These are phyloP conservation scores for Aegotheles bennettii DNA, from an alignment of 2,113 vertebrate species.

Conservation along the genomic window DNA sequence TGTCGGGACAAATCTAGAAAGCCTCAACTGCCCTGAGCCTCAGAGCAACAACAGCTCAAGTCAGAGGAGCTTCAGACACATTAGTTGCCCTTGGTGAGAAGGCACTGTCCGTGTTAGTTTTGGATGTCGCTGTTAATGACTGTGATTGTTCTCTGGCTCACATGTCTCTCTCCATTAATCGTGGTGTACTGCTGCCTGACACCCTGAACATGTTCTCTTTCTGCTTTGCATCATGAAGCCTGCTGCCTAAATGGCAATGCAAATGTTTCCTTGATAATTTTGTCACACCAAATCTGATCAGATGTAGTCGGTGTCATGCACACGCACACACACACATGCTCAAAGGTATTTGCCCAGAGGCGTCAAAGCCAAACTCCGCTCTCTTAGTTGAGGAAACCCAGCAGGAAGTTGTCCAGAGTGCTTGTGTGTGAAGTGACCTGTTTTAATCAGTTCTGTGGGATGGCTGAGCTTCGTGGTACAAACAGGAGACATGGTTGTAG, in stretches of 20 bases:
- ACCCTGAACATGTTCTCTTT: slow-evolving; percentile 21
- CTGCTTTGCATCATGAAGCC: neutral
- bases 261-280: slow-evolving; percentile 20
- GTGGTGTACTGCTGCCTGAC: neutral
- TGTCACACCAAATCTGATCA: slow-evolving; percentile 55
- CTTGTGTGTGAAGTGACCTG: neutral
- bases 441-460: neutral
- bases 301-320: neutral
- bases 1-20: neutral
- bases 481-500: neutral
- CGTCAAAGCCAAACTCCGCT: neutral
- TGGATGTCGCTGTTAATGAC: neutral
- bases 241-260: neutral
- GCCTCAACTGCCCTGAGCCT: neutral
- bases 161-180: neutral
- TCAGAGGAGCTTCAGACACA: neutral
- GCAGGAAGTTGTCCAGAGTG: neutral
- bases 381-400: neutral
- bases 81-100: neutral
- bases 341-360: neutral
- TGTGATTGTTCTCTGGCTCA: neutral
- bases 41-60: accelerated
- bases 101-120: neutral
- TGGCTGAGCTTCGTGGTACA: neutral
- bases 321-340: neutral